phyloP scores from a whole-genome alignment of 2,888 invertebrate genomes.

The Lasioglossum villosulum region DNA sequence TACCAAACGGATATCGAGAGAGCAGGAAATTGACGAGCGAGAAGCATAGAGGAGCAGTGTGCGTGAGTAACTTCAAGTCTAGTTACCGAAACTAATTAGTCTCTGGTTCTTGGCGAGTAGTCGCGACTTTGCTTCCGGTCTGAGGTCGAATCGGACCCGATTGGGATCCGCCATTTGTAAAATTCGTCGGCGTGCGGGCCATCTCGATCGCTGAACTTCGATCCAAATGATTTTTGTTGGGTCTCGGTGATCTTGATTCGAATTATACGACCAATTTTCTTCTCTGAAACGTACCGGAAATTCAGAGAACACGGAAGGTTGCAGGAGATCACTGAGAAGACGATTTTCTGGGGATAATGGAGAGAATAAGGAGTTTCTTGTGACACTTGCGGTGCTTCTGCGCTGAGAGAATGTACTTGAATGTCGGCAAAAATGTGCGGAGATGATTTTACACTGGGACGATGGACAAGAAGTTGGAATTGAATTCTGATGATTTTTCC shows the following conservation, averaged over 20 bases:
- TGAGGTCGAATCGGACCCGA: background rate
- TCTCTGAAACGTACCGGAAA: background rate
- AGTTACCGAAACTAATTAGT: conserved; percentile 53
- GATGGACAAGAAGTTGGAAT: background rate
- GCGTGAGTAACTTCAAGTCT: conserved; percentile 52
- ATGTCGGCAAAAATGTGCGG: background rate
- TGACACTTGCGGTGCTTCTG: background rate
- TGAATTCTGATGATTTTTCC: background rate
- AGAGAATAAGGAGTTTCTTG: background rate
- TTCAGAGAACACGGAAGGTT: background rate
- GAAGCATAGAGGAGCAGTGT: background rate
- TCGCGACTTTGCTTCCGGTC: conserved; percentile 29
- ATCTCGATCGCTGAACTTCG: conserved; percentile 22
- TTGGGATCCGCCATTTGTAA: background rate
- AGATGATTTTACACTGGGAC: background rate
- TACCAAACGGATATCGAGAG: too few species aligned
- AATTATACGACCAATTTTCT: background rate
- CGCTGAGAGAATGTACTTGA: background rate
- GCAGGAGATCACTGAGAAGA: conserved; percentile 20
- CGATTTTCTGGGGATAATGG: conserved; percentile 22
- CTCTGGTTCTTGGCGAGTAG: conserved; percentile 52
- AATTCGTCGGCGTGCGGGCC: background rate
- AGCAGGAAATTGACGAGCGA: background rate
- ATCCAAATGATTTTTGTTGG: conserved; percentile 15
- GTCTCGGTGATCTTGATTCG: conserved; percentile 1